Evolutionary conservation across 2,888 invertebrate species (phyloP).

Genomic region (Pristionchus exspectatus): DNA sequence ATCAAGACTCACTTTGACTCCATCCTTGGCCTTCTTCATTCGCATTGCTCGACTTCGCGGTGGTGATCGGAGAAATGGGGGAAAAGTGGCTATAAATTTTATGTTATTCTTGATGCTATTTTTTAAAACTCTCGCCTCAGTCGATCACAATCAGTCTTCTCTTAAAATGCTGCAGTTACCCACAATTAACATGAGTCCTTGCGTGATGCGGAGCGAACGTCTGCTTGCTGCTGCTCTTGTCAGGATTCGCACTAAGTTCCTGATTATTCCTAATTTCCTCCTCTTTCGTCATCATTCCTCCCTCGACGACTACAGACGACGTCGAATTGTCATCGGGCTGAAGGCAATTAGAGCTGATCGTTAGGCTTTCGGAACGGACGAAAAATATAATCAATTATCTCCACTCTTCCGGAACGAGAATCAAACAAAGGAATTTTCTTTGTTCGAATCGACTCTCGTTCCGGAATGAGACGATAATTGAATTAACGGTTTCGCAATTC

Average conservation of each 20-base stretch:
- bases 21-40: slow-evolving; percentile 47
- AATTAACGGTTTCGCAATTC: too few species aligned
- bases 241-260: neutral
- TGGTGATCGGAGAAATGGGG: slow-evolving; percentile 10
- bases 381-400: too few species aligned
- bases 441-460: too few species aligned
- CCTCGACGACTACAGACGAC: slow-evolving; percentile 1
- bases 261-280: neutral
- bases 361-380: too few species aligned
- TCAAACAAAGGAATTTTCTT: too few species aligned
- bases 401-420: too few species aligned
- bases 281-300: neutral
- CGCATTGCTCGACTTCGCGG: slow-evolving; percentile 43
- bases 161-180: neutral
- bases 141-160: too few species aligned
- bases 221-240: neutral
- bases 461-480: too few species aligned
- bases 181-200: neutral
- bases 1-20: slow-evolving; percentile 38
- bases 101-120: neutral
- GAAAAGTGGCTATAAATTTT: neutral
- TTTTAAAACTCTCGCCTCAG: too few species aligned
- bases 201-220: neutral
- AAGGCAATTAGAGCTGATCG: neutral
- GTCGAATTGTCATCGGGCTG: slow-evolving; percentile 8